phyloP scores from a whole-genome alignment of 2,888 invertebrate genomes.

The Ptychoptera albimana region DNA sequence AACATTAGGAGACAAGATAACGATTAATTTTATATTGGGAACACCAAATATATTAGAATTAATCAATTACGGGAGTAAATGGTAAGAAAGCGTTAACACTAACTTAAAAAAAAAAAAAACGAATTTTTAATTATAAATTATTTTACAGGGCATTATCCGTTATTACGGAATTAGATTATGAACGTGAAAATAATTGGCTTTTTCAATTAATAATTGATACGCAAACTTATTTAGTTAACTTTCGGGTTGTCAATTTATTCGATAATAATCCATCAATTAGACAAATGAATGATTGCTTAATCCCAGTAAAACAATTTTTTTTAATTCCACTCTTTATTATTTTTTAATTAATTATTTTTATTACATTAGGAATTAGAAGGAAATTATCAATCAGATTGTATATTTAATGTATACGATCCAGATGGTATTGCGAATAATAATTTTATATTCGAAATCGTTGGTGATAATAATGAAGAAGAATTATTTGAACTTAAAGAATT shows the following conservation, averaged over 20 bases:
- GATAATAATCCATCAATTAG: conserved; percentile 39
- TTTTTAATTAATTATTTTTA: background rate
- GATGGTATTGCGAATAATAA: conserved; percentile 22
- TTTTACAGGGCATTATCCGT: conserved; percentile 20
- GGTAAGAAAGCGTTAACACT: too few species aligned
- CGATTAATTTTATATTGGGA: too few species aligned
- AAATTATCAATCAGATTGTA: conserved; percentile 17
- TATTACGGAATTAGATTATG: conserved; percentile 36
- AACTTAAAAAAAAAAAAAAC: too few species aligned
- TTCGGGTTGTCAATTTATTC: conserved; percentile 27
- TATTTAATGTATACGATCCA: conserved; percentile 18
- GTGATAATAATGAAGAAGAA: conserved; percentile 27
- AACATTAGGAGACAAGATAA: too few species aligned
- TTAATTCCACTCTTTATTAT: background rate
- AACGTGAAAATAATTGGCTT: conserved; percentile 33
- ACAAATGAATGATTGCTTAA: conserved; percentile 29
- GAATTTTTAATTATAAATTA: too few species aligned
- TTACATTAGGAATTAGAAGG: conserved; percentile 24
- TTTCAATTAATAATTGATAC: conserved; percentile 24
- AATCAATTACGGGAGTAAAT: too few species aligned
- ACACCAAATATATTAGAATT: too few species aligned
- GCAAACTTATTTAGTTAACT: conserved; percentile 16
- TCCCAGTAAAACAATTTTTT: conserved; percentile 29
- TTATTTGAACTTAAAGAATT: conserved; percentile 27
- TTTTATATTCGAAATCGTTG: conserved; percentile 30